phyloP scores from a whole-genome alignment of 2,888 invertebrate genomes.

The Ischnus inquisitorius region DNA sequence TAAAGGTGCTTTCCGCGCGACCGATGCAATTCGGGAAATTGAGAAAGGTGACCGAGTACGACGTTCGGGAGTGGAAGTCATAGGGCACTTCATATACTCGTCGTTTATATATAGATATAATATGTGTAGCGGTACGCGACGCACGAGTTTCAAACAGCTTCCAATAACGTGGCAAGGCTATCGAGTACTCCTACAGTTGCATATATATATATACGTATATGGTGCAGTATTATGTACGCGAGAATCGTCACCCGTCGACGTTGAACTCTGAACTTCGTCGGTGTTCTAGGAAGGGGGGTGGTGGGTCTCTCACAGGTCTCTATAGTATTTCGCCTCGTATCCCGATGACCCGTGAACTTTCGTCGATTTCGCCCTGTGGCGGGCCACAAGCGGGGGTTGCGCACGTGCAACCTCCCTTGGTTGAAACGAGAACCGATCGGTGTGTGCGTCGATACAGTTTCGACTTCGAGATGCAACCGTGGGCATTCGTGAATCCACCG shows the following conservation, averaged over 20 bases:
- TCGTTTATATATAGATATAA: neutral
- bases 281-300: constrained; percentile 65
- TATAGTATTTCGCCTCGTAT: constrained; percentile 56
- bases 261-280: constrained; percentile 77
- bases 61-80: constrained; percentile 33
- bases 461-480: constrained; percentile 31
- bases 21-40: constrained; percentile 30
- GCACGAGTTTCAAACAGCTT: constrained; percentile 11
- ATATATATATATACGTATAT: constrained; percentile 1
- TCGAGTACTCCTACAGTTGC: neutral
- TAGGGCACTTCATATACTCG: constrained; percentile 24
- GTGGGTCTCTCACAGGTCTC: constrained; percentile 41
- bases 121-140: constrained; percentile 1
- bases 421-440: constrained; percentile 1
- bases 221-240: constrained; percentile 32
- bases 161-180: constrained; percentile 30
- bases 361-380: constrained; percentile 54
- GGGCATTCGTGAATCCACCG: constrained; percentile 35
- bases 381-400: constrained; percentile 19
- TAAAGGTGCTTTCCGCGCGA: constrained; percentile 23
- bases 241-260: constrained; percentile 47
- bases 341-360: constrained; percentile 78
- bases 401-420: constrained; percentile 48
- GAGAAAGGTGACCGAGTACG: constrained; percentile 29
- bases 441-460: constrained; percentile 22